Evolutionary conservation across 2,888 invertebrate genomes (phyloP).

Genomic region (Drosophila neonasuta): DNA sequence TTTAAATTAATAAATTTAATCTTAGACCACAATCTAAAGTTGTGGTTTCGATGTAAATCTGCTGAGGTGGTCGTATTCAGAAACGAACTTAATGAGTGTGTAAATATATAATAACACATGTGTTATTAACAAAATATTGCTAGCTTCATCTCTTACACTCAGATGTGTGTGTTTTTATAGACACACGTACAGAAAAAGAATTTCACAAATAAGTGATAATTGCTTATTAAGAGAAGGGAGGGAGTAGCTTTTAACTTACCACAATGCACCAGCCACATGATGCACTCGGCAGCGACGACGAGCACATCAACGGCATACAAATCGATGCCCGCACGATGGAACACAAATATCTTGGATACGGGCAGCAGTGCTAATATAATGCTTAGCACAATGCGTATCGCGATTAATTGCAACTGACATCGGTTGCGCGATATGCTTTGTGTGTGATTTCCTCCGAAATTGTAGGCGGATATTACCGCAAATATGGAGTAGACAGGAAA

Average conservation of each 20-base stretch:
- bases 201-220: background rate
- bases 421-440: slow-evolving; percentile 84
- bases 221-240: background rate
- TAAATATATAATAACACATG: too few relatives aligned
- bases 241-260: slow-evolving; percentile 83
- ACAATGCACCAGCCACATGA: slow-evolving; percentile 92
- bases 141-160: too few relatives aligned
- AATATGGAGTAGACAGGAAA: slow-evolving; percentile 89
- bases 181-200: background rate
- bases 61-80: too few relatives aligned
- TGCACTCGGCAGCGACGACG: slow-evolving; percentile 86
- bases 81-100: too few relatives aligned
- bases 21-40: too few relatives aligned
- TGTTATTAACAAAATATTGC: too few relatives aligned
- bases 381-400: slow-evolving; percentile 86
- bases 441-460: slow-evolving; percentile 89
- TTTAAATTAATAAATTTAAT: too few relatives aligned
- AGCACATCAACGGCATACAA: slow-evolving; percentile 88
- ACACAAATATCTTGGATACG: slow-evolving; percentile 86
- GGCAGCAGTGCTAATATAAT: slow-evolving; percentile 87
- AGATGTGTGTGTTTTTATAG: too few relatives aligned
- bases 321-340: slow-evolving; percentile 83
- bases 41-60: too few relatives aligned
- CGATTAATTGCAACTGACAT: slow-evolving; percentile 86
- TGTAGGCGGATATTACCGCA: slow-evolving; percentile 90